Conservation (phyloP, 2,888 invertebrate species). For the Oxycera nigricornis region DNA sequence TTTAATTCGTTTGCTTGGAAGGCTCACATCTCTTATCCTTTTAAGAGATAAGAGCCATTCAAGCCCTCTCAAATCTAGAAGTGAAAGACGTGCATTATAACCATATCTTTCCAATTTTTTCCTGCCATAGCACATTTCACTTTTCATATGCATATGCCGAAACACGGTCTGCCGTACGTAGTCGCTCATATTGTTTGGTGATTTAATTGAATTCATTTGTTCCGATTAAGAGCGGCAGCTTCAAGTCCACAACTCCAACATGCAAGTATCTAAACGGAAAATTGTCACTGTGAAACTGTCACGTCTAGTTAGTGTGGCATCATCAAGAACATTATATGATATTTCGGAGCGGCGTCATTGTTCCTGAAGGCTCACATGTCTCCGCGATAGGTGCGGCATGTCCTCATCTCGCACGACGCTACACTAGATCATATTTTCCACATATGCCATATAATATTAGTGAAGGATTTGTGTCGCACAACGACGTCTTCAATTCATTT, state of each 20-base stretch:
- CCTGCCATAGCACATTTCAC: no score
- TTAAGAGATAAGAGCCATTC: no score
- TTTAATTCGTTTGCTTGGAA: no score
- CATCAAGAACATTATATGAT: background rate
- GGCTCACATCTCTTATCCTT: no score
- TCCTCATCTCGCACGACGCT: background rate
- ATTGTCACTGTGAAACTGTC: constrained; percentile 25
- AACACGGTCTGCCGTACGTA: no score
- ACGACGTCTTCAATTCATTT: background rate
- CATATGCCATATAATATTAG: background rate
- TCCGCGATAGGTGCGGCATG: background rate
- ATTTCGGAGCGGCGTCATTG: background rate
- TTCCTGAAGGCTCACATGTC: background rate
- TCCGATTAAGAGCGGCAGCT: constrained; percentile 3
- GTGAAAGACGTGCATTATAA: no score
- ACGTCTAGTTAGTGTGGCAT: constrained; percentile 16
- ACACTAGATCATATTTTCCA: background rate
- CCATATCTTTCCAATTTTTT: no score
- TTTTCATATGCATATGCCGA: no score
- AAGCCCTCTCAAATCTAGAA: no score
- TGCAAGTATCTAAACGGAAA: background rate
- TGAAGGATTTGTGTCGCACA: background rate
- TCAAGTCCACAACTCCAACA: background rate
- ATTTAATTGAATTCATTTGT: constrained; percentile 34
- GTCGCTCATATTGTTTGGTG: background rate